phyloP scores from a whole-genome alignment of 2,797 vertebrate genomes.

The Protosalanx chinensis region DNA sequence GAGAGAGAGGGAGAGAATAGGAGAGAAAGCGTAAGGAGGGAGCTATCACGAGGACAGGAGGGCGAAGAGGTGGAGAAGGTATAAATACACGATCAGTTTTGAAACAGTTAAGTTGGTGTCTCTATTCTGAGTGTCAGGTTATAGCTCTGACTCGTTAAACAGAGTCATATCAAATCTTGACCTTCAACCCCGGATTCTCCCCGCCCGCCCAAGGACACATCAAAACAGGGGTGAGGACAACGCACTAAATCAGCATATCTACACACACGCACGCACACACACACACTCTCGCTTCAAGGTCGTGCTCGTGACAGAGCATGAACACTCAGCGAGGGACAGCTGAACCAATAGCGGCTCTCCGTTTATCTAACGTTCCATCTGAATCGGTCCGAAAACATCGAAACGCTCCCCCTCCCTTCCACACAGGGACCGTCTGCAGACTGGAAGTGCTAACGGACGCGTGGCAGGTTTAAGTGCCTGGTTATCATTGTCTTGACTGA shows the following conservation, averaged over 20 bases:
- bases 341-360: constrained; percentile 13
- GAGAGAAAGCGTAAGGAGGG: constrained; percentile 13
- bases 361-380: background rate
- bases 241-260: constrained; percentile 11
- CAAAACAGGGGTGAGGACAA: background rate
- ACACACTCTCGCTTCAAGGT: constrained; percentile 12
- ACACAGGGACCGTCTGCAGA: background rate
- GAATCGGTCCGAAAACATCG: background rate
- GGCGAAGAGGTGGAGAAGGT: background rate
- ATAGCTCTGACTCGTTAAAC: constrained; percentile 10
- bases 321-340: constrained; percentile 16
- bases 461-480: background rate
- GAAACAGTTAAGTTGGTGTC: constrained; percentile 1
- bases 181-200: background rate
- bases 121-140: background rate
- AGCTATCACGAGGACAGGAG: background rate
- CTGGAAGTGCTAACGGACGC: background rate
- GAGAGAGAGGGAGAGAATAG: background rate
- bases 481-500: background rate
- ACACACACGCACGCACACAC: constrained; percentile 11
- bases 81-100: constrained; percentile 3
- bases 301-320: constrained; percentile 3
- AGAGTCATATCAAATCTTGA: background rate
- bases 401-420: background rate
- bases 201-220: constrained; percentile 11